These are phyloP conservation scores for Drosophila siamana DNA, from an alignment of 2,888 invertebrate species.

Conservation along the genomic window DNA sequence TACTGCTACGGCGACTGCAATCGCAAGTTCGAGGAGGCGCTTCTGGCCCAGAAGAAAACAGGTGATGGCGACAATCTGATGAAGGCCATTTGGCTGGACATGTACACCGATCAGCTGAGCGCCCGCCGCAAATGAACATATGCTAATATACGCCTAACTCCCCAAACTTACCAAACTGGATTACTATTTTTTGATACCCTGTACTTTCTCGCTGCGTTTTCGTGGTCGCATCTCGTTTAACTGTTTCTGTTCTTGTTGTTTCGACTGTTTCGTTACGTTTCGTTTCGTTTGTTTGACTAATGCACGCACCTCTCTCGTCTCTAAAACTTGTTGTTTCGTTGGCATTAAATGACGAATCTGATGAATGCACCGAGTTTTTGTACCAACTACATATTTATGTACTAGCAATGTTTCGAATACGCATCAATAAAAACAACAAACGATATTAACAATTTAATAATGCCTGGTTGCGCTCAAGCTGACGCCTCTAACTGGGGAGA, in stretches of 20 bases:
- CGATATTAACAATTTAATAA: slow-evolving; percentile 16
- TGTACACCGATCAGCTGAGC: slow-evolving; percentile 85
- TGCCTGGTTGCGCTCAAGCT: not conserved
- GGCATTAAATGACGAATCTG: too few relatives aligned
- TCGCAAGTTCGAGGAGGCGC: slow-evolving; percentile 85
- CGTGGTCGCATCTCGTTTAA: slow-evolving; percentile 23
- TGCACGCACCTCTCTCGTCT: slow-evolving; percentile 55
- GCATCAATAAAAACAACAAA: slow-evolving; percentile 26
- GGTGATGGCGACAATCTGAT: slow-evolving; percentile 86
- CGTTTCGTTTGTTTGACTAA: slow-evolving; percentile 50
- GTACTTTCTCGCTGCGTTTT: slow-evolving; percentile 10
- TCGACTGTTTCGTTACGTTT: slow-evolving; percentile 26
- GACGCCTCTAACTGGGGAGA: too few relatives aligned
- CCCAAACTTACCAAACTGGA: not conserved
- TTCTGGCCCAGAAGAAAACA: slow-evolving; percentile 85
- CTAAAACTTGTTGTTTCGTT: slow-evolving; percentile 13
- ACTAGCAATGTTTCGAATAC: not conserved
- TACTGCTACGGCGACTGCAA: slow-evolving; percentile 86
- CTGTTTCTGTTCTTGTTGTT: slow-evolving; percentile 16
- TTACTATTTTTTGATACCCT: slow-evolving; percentile 3
- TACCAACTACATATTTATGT: slow-evolving; percentile 20
- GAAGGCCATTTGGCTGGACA: slow-evolving; percentile 86
- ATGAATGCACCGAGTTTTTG: slow-evolving; percentile 56
- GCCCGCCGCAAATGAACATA: slow-evolving; percentile 69
- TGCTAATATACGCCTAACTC: slow-evolving; percentile 9